These are phyloP conservation scores for Hirtodrosophila trivittata DNA, from an alignment of 2,888 invertebrate species.

Conservation along the genomic window DNA sequence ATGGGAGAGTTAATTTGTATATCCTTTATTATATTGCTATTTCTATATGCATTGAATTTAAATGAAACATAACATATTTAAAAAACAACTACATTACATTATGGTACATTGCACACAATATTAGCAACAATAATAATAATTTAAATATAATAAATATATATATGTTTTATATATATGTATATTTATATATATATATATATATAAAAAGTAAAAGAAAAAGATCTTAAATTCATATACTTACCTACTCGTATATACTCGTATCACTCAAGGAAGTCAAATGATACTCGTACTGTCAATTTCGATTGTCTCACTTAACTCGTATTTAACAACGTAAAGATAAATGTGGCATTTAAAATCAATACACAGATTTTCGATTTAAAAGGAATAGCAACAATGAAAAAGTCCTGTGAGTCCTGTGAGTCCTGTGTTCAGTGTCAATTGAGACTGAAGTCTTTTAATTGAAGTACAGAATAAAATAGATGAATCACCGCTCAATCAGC, in stretches of 20 bases:
- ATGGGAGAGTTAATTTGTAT: conserved; percentile 34
- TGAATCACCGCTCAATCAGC: conserved; percentile 51
- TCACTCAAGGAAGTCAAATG: conserved; percentile 17
- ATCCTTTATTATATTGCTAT: conserved; percentile 31
- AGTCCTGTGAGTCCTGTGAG: conserved; percentile 63
- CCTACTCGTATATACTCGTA: not conserved
- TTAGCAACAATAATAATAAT: conserved; percentile 2
- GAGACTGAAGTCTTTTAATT: conserved; percentile 5
- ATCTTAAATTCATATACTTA: not conserved
- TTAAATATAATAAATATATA: conserved; percentile 13
- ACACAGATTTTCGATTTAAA: conserved; percentile 21
- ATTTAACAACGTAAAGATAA: not conserved
- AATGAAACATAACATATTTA: conserved; percentile 31
- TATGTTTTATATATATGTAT: conserved; percentile 1
- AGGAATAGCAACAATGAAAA: conserved; percentile 30
- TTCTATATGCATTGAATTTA: conserved; percentile 32
- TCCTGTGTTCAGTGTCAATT: conserved; percentile 40
- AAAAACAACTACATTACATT: conserved; percentile 46
- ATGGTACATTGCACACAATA: conserved; percentile 53
- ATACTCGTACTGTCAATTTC: conserved; percentile 2
- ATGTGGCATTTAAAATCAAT: conserved; percentile 4
- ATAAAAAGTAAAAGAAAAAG: not conserved
- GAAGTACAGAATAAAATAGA: conserved; percentile 23
- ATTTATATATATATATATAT: conserved; percentile 1
- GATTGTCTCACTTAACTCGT: not conserved